Evolutionary conservation across 2,113 vertebrate species (phyloP).

Genomic region (cat (Felis catus)): DNA sequence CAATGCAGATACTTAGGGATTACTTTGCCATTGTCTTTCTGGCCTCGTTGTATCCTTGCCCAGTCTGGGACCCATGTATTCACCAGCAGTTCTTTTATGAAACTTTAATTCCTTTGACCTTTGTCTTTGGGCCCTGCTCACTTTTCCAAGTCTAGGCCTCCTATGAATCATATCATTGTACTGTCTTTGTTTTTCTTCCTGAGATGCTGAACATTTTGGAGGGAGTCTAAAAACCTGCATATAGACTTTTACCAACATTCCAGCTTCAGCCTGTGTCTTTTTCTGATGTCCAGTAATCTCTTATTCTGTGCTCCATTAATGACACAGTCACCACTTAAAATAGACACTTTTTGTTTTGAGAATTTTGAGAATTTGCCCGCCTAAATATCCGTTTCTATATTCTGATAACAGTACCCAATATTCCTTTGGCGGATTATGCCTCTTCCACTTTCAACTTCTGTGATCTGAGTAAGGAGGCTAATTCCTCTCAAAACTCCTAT

Average conservation of each 20-base stretch:
- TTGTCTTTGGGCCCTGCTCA: neutral
- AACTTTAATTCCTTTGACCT: neutral
- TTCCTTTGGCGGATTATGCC: neutral
- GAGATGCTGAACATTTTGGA: neutral
- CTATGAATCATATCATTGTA: neutral
- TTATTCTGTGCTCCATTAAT: neutral
- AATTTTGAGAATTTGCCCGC: neutral
- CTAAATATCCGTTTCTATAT: neutral
- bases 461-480: neutral
- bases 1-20: neutral
- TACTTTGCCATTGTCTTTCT: neutral
- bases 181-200: neutral
- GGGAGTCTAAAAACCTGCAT: neutral
- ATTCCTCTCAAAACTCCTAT: neutral
- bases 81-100: neutral
- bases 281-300: neutral
- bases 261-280: neutral
- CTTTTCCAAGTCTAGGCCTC: neutral
- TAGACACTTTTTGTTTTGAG: neutral
- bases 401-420: neutral
- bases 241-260: neutral
- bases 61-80: neutral
- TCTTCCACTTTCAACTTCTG: neutral
- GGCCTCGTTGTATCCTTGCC: neutral
- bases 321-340: neutral